Evolutionary conservation across 2,888 invertebrate genomes (phyloP).

Genomic region (Acanthopleura granulata): DNA sequence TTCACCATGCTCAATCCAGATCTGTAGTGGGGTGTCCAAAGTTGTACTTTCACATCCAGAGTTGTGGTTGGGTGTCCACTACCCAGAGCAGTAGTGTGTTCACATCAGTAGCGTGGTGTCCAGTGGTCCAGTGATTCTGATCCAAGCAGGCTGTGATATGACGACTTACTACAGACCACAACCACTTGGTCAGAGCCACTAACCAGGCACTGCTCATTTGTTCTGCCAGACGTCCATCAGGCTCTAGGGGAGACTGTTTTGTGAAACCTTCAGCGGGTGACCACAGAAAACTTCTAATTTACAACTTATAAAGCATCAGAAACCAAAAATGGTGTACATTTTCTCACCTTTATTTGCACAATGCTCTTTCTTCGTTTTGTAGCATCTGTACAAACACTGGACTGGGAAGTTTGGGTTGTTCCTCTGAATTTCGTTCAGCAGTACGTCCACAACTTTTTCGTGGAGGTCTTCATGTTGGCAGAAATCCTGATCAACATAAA

Average conservation of each 20-base stretch:
- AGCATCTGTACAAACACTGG: not conserved
- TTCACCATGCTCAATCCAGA: no score
- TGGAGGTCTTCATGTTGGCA: not conserved
- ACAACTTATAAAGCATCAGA: no score
- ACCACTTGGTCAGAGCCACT: not conserved
- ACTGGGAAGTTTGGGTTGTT: conserved; percentile 5
- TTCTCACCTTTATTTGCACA: not conserved
- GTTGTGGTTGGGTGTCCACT: no score
- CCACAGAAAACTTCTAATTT: no score
- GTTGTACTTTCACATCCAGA: not conserved
- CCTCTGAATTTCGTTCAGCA: not conserved
- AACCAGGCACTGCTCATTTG: no score
- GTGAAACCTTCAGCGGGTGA: no score
- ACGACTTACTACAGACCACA: not conserved
- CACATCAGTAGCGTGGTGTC: no score
- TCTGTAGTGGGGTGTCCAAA: no score
- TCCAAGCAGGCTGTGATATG: conserved; percentile 12
- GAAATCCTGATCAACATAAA: not conserved
- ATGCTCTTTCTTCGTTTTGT: not conserved
- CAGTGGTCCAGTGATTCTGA: not conserved
- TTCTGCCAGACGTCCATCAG: no score
- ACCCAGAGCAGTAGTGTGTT: no score
- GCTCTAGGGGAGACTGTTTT: no score
- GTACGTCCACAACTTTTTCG: not conserved
- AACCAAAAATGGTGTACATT: no score